Evolutionary conservation across 2,113 vertebrate species (phyloP).

Genomic region (Colistium nudipinnis): DNA sequence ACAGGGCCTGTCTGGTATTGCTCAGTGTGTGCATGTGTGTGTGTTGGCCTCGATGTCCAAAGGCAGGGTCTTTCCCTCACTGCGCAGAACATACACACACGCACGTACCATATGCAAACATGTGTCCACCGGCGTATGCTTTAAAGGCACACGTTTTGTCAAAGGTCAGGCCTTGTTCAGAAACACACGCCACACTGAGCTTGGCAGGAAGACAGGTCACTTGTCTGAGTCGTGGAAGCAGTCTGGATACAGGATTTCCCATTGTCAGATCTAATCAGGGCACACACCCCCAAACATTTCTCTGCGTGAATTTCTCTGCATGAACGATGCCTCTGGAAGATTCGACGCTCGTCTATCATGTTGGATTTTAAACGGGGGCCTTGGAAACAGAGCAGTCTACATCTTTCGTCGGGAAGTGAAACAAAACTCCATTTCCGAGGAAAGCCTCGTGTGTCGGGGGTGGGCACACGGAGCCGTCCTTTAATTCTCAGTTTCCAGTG

Average conservation of each 20-base stretch:
- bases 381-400: slow-evolving; percentile 29
- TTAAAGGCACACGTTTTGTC: slow-evolving; percentile 63
- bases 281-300: slow-evolving; percentile 24
- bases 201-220: slow-evolving; percentile 81
- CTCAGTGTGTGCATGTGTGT: slow-evolving; percentile 66
- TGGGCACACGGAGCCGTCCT: slow-evolving; percentile 25
- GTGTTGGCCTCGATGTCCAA: slow-evolving; percentile 43
- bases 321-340: slow-evolving; percentile 57
- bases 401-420: slow-evolving; percentile 18
- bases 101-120: slow-evolving; percentile 59
- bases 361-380: slow-evolving; percentile 37
- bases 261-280: slow-evolving; percentile 31
- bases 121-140: slow-evolving; percentile 56
- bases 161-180: slow-evolving; percentile 51
- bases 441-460: slow-evolving; percentile 45
- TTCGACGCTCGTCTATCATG: slow-evolving; percentile 40
- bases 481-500: slow-evolving; percentile 41
- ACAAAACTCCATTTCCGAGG: slow-evolving; percentile 43
- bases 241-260: slow-evolving; percentile 60
- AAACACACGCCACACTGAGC: slow-evolving; percentile 72
- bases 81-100: slow-evolving; percentile 47
- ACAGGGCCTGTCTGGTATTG: slow-evolving; percentile 77
- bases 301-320: too few relatives aligned
- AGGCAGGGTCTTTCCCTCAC: slow-evolving; percentile 42
- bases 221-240: slow-evolving; percentile 70